Evolutionary conservation across 2,113 vertebrate species (phyloP), one percentile per base, ranked within the genome.

Genomic region (Neogobius melanostomus): DNA sequence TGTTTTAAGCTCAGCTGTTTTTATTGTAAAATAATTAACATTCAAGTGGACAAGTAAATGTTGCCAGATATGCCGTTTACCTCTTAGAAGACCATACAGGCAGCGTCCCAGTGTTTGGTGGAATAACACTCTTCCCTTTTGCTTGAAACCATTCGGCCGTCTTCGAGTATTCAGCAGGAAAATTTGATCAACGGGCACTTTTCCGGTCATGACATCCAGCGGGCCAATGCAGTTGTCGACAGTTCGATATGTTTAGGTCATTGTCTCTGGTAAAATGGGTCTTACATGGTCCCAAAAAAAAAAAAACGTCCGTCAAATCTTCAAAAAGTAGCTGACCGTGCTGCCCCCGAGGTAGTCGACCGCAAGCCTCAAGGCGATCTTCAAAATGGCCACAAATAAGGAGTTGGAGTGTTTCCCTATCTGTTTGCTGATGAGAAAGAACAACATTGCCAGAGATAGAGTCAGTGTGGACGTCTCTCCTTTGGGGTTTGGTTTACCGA

Each of bases 381-480:
- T 91, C 71, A 91, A 82, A 70, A 88, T 59, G 3, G 90, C 87
- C 6, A 84, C 9, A 11, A 88, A 87, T 71, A 91, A 83, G 54
- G 90, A 90, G 11, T 85, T 86, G 0, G 85, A 83, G 42, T 80
- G 76, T 67, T 88, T 91, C 62, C 88, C 90, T 86, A 91, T 76
- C 82, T 91, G 88, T 76, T 87, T 91, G 85, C 90, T 89, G 47
- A 91, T 87, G 11, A 91, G 85, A 57, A 88, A 87, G 75, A 90
- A 86, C 8, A 90, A 47, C 87, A 90, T 89, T 15, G 88, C 87
- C 60, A 90, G 43, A 11, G 79, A 88, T 76, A 91, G 11, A 0
- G 88, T 89, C 78, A 91, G 45, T 51, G 83, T 70, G 14, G 88
- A 88, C 62, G 82, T 86, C 79, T 91, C 90, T n/a, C 87, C 88